Percentiles rank a stretch among this genome's conserved stretches.
Conservation (phyloP, 92 coral and sea anemone species). For the Phenganax stokvisi region DNA sequence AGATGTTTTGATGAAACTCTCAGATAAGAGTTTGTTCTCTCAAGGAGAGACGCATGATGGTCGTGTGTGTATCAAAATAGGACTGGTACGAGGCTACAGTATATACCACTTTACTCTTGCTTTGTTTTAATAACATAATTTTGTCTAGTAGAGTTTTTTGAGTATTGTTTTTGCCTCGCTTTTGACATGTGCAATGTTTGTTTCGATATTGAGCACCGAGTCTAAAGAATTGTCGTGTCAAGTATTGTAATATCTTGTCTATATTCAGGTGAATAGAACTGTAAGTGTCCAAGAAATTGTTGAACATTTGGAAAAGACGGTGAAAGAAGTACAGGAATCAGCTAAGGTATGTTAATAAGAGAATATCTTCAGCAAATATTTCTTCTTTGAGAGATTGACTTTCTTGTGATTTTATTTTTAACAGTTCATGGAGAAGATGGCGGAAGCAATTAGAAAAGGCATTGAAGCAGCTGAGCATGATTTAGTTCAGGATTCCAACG, state of each 20-base stretch:
- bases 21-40: slow-evolving; percentile 60
- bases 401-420: background rate
- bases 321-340: slow-evolving; percentile 81
- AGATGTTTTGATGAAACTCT: slow-evolving; percentile 56
- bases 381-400: background rate
- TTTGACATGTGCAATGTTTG: too few species aligned
- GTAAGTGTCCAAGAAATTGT: slow-evolving; percentile 62
- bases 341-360: slow-evolving; percentile 60
- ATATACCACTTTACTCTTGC: too few species aligned
- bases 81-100: slow-evolving; percentile 53
- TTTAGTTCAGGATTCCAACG: slow-evolving; percentile 82
- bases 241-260: background rate
- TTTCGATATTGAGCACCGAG: too few species aligned
- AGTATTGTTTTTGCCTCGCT: too few species aligned
- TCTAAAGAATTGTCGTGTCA: too few species aligned
- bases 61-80: slow-evolving; percentile 67
- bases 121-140: too few species aligned
- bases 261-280: slow-evolving; percentile 48
- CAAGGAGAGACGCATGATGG: slow-evolving; percentile 74
- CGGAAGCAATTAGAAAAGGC: slow-evolving; percentile 77
- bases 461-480: slow-evolving; percentile 94
- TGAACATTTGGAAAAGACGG: slow-evolving; percentile 66
- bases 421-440: slow-evolving; percentile 92
- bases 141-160: too few species aligned
- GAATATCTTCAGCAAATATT: background rate